Base-by-base conservation (phyloP, 2,113 vertebrate species). In the Microcebus ravelobensis region DNA sequence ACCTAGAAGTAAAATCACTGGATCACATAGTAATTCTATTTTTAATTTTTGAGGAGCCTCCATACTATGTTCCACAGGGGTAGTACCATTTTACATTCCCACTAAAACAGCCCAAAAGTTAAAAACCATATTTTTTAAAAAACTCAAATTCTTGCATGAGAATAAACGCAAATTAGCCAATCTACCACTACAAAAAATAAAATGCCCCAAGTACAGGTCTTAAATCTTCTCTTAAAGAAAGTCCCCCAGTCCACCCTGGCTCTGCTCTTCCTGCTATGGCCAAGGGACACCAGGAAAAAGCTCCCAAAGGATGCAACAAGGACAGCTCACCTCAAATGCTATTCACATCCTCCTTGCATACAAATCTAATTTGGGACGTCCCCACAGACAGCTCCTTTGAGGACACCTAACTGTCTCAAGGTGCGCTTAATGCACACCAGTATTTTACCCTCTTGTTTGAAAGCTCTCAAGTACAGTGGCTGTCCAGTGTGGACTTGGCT, bases 201-300 rank as follows among this genome's bases (percentile, higher is more conserved):
- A 81, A 90, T 79, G 68, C 9, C 48, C 31, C 65, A 84, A 55
- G 45, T 27, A 70, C 17, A 79, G 1, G 2, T n/a, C 31, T 17
- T 12, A 81, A 52, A 27, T 80, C n/a, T 94, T 77, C 45, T 90
- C 36, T 83, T 52, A 88, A 94, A 83, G 68, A 87, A 5, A 13
- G 21, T 20, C 14, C n/a, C 45, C 21, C 6, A 5, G 13, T 15
- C 50, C 23, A 8, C 29, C 18, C 48, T 31, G 25, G n/a, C 23
- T 52, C 85, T n/a, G 45, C 34, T 34, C 29, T 8, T 36, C 65
- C 39, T 23, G 10, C 25, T 31, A 8, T 10, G 39, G 59, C 31
- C 74, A 6, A 67, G 29, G 57, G 0, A 70, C 8, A 21, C 6
- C 70, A 36, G 36, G 80, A 12, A 9, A 65, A 34, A 34, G 34